Evolutionary conservation across 1,140 invertebrate genomes (phyloP), one percentile per base, ranked within the genome.

Genomic region (Leptopilina boulardi): DNA sequence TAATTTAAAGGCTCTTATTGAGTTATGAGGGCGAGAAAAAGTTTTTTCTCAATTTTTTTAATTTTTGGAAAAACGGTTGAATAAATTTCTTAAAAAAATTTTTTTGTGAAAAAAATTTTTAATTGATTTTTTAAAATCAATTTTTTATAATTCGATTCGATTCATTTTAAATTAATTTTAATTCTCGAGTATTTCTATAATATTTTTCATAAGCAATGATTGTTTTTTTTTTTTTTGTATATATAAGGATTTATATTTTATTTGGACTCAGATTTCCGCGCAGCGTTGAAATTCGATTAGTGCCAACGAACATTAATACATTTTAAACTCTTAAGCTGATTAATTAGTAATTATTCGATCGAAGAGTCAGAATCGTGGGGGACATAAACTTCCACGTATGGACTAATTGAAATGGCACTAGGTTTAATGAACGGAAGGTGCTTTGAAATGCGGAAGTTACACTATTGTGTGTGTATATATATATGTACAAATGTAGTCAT

Each of bases 271-370:
- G 9, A 59, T 59, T 59, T 59, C 21, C 23, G 3, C 3, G 19
- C 10, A 26, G 19, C 19, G 56, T 59, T 26, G 21, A 59, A 59
- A 59, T 59, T 23, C 23, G 56, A 59, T 59, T 26, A 59, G 56
- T 23, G 1, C 19, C 56, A 59, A 26, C 18, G 19, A 23, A 3
- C 6, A 23, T 59, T 26, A 23, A 59, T 59, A 23, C 6, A 59
- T 26, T 59, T 59, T 3, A 26, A 59, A 59, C 56, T 59, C 11
- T 26, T 59, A 26, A 59, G 59, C 59, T 66, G 59, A 66, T 66
- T 34, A 66, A 66, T 66, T 66, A 66, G 59, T 66, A 66, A 30
- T 66, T 66, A 66, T 34, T 66, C 13, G 26, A 66, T 66, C 23
- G 23, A 66, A 66, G 59, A 66, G 59, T 66, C 13, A 66, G 59